These are phyloP conservation scores for Laothoe populi DNA, from an alignment of 2,888 invertebrate species.

Conservation along the genomic window DNA sequence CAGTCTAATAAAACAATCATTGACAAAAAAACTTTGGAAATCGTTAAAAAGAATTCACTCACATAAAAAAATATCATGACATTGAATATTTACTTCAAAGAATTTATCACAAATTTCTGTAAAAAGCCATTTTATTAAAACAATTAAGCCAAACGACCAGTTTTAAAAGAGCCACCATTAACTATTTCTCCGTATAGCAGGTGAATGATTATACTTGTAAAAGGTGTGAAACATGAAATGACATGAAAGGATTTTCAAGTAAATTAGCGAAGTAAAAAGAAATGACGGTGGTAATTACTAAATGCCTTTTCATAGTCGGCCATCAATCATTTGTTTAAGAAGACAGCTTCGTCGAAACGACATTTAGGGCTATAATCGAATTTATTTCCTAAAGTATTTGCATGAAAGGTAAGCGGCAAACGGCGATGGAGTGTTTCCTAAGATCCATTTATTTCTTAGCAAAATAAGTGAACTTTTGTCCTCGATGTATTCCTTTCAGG, in stretches of 20 bases:
- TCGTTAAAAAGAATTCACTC: no score
- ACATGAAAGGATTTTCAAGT: constrained; percentile 30
- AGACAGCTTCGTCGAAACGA: constrained; percentile 31
- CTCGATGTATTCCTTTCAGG: not conserved
- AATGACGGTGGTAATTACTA: constrained; percentile 35
- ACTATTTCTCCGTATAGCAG: not conserved
- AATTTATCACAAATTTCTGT: not conserved
- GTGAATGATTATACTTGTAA: not conserved
- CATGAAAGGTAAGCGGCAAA: constrained; percentile 5
- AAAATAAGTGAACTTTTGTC: constrained; percentile 7
- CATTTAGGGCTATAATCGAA: constrained; percentile 37
- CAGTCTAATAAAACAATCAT: no score
- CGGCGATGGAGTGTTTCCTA: not conserved
- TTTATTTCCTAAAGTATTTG: constrained; percentile 36
- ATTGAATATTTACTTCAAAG: not conserved
- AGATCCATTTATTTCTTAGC: constrained; percentile 5
- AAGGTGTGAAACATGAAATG: constrained; percentile 14
- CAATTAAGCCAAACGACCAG: not conserved
- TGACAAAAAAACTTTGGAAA: no score
- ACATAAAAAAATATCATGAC: not conserved
- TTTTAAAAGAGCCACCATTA: not conserved
- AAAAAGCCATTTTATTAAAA: not conserved
- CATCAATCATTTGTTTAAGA: constrained; percentile 47
- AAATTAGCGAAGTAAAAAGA: constrained; percentile 30
- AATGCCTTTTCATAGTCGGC: constrained; percentile 32